Base-by-base conservation (phyloP, 2,797 vertebrate species). In the Poecilia velifera region DNA sequence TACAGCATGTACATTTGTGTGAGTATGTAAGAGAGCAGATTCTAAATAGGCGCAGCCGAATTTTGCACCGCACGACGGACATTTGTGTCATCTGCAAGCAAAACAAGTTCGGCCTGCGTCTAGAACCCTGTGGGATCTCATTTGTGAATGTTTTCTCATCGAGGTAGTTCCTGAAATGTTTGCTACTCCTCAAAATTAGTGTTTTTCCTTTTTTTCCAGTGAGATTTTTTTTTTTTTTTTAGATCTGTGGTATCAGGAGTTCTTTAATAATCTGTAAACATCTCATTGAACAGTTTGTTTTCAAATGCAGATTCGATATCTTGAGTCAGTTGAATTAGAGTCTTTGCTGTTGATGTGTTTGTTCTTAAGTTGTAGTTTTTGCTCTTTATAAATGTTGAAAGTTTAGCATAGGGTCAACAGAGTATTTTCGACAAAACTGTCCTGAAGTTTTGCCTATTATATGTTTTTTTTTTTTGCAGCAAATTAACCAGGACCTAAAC, bases 401-500 rank as follows among this genome's bases (percentile, higher is more conserved):
- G 39, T 43, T 41, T 43, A 43, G 28, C 76, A 45, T 46, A 75
- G 45, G 78, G 47, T 59, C 31, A 28, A 10, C 55, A 28, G 31
- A 71, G 22, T 43, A 47, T 57, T 45, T 83, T 49, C 59, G 7
- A 45, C 47, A 16, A n/a, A 14, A 47, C 9, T n/a, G 6, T 76
- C 64, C 25, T 10, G 6, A 73, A 57, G 51, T 62, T 64, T 25
- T 53, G 45, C 75, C 84, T 41, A 1, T 82, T 18, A 62, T 64
- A 4, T 53, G 7, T 22, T 2, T 22, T 51, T 43, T 9, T 10
- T 70, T 73, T 81, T 86, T 92, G 86, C 95, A 99, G 98, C 98
- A 99, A 97, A 99, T 99, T 94, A 99, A 99, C 95, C 98, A 99
- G 96, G 98, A 99, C 94, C 96, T 99, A 95, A 99, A 99, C 95